A percentile compares a stretch with the other conserved stretches of the same genome.
These are phyloP conservation scores for Cirrhinus molitorella DNA, from an alignment of 2,797 vertebrate species.

Conservation along the genomic window DNA sequence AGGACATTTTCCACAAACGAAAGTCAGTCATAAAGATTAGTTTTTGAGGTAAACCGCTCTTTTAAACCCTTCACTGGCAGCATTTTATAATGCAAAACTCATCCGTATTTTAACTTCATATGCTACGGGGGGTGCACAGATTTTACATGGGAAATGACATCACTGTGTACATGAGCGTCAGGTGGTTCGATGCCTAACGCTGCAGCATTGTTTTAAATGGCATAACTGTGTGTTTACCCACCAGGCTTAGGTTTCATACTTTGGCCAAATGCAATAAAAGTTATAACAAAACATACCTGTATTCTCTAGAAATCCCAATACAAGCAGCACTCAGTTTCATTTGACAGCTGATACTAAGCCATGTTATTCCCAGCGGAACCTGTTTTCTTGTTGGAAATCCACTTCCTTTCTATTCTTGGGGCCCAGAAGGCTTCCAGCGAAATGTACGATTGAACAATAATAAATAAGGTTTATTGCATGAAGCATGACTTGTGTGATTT, in stretches of 20 bases:
- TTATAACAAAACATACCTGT: constrained; percentile 82
- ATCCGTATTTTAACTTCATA: constrained; percentile 67
- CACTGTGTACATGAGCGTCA: constrained; percentile 80
- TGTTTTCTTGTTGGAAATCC: constrained; percentile 70
- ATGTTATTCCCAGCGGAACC: constrained; percentile 75
- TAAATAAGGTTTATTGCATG: constrained; percentile 44
- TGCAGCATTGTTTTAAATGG: constrained; percentile 87
- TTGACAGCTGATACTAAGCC: constrained; percentile 77
- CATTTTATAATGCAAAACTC: constrained; percentile 55
- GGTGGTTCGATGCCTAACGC: constrained; percentile 81
- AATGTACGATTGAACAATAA: constrained; percentile 47
- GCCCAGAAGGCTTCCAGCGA: constrained; percentile 24
- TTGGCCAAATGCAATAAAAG: constrained; percentile 82
- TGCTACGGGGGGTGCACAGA: constrained; percentile 72
- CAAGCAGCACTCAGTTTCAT: constrained; percentile 71
- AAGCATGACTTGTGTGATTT: constrained; percentile 40
- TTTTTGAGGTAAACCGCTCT: not conserved
- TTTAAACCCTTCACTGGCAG: constrained; percentile 10
- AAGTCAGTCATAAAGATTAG: not conserved
- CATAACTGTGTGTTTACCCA: constrained; percentile 82
- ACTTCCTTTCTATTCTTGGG: constrained; percentile 46
- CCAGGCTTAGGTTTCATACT: constrained; percentile 77
- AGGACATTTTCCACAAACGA: not conserved
- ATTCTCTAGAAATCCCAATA: constrained; percentile 71
- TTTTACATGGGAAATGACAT: constrained; percentile 91